phyloP scores from a whole-genome alignment of 1,140 invertebrate species.

The Mamestra configurata region DNA sequence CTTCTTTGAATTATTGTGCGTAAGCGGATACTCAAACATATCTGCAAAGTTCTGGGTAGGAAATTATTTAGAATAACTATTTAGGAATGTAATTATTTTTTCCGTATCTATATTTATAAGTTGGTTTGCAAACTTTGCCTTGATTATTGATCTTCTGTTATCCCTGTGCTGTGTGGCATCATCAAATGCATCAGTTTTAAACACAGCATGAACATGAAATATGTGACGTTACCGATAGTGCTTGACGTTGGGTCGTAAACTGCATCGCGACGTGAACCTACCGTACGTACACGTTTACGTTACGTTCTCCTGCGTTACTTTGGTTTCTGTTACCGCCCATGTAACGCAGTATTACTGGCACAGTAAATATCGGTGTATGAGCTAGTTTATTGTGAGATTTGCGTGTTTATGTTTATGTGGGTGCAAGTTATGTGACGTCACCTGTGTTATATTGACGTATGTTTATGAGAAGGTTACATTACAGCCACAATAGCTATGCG shows the following conservation, averaged over 20 bases:
- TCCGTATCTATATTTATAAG: no score
- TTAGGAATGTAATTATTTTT: no score
- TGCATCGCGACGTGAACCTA: not conserved
- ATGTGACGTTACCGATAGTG: not conserved
- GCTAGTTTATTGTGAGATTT: not conserved
- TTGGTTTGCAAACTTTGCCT: no score
- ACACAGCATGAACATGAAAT: not conserved
- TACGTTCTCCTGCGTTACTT: not conserved
- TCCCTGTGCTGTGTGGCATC: not conserved
- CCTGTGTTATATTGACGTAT: not conserved
- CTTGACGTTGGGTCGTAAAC: not conserved
- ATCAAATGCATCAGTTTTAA: not conserved
- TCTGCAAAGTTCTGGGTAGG: no score
- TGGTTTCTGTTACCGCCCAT: not conserved
- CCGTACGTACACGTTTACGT: not conserved
- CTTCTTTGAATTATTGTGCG: no score
- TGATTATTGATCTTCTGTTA: not conserved
- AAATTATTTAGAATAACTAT: no score
- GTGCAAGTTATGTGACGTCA: not conserved
- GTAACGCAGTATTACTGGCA: not conserved
- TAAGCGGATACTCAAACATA: no score
- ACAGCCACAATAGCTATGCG: no score
- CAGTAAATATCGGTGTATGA: not conserved
- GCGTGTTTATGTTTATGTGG: not conserved
- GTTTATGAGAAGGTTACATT: no score